Conservation (phyloP, 2,888 invertebrate species). For the Ormyrus thymus region DNA sequence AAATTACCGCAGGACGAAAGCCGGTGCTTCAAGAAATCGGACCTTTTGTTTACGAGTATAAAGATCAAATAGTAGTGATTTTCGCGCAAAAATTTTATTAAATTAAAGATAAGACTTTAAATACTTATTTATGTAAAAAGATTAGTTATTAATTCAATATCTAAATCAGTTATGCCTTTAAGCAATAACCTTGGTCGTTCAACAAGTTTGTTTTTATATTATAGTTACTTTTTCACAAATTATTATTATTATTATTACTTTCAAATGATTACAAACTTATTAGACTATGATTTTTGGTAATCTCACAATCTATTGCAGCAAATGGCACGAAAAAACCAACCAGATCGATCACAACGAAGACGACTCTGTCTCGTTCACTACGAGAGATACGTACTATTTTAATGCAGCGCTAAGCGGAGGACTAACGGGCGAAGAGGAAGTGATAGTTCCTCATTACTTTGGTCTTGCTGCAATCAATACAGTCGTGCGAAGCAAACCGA, state of each 20-base stretch:
- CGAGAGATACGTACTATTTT: constrained; percentile 82
- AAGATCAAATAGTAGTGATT: constrained; percentile 70
- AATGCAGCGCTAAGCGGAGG: constrained; percentile 78
- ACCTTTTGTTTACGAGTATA: constrained; percentile 90
- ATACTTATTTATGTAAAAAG: no score
- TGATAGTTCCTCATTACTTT: constrained; percentile 83
- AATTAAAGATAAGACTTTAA: no score
- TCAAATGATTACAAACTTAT: no score
- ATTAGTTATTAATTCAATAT: no score
- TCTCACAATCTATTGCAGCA: constrained; percentile 29
- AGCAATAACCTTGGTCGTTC: no score
- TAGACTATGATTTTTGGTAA: no score
- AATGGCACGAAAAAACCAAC: constrained; percentile 80
- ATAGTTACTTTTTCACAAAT: no score
- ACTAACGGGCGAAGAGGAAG: constrained; percentile 83
- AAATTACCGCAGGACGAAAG: constrained; percentile 82
- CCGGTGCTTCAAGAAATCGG: constrained; percentile 87
- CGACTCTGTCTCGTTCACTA: constrained; percentile 84
- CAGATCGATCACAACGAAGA: constrained; percentile 82
- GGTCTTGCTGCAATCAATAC: constrained; percentile 80
- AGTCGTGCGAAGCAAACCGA: constrained; percentile 77
- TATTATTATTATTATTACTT: no score
- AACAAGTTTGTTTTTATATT: no score
- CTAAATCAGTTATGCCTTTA: no score
- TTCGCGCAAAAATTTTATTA: no score